phyloP scores from a whole-genome alignment of 1,140 invertebrate species.

The Callitettix versicolor region DNA sequence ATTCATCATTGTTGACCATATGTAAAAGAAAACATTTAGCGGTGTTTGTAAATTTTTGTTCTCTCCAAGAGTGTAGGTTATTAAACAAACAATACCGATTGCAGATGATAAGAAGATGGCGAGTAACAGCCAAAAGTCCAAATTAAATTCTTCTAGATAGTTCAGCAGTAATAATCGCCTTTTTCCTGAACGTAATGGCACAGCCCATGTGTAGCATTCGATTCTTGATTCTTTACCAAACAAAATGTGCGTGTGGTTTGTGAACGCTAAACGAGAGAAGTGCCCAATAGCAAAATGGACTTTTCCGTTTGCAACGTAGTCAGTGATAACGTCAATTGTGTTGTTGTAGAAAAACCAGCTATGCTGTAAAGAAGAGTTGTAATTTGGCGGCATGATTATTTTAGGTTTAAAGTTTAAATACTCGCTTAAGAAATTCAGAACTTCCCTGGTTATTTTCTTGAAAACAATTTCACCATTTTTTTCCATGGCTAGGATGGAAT shows the following conservation, averaged over 20 bases:
- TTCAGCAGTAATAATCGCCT: constrained; percentile 13
- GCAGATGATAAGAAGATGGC: neutral
- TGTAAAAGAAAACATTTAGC: constrained; percentile 10
- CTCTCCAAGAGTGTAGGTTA: neutral
- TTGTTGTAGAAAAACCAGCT: constrained; percentile 9
- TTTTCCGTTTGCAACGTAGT: neutral
- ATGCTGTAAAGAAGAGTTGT: neutral
- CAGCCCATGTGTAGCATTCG: constrained; percentile 23
- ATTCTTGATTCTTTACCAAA: constrained; percentile 17
- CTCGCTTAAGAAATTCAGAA: neutral
- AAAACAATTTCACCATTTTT: constrained; percentile 4
- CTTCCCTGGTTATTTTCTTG: neutral
- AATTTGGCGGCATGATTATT: neutral
- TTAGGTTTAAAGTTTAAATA: constrained; percentile 2
- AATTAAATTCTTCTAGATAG: constrained; percentile 20
- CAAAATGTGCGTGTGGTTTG: neutral
- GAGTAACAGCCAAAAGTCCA: constrained; percentile 16
- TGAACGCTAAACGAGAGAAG: constrained; percentile 2
- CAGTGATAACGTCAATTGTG: neutral
- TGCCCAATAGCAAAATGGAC: constrained; percentile 2
- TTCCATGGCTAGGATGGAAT: neutral
- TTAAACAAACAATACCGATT: neutral
- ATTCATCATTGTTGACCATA: constrained; percentile 16
- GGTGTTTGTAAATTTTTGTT: neutral
- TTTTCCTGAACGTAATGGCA: constrained; percentile 19